phyloP scores from a whole-genome alignment of 2,113 vertebrate species.

The Aspidoscelis tigris region DNA sequence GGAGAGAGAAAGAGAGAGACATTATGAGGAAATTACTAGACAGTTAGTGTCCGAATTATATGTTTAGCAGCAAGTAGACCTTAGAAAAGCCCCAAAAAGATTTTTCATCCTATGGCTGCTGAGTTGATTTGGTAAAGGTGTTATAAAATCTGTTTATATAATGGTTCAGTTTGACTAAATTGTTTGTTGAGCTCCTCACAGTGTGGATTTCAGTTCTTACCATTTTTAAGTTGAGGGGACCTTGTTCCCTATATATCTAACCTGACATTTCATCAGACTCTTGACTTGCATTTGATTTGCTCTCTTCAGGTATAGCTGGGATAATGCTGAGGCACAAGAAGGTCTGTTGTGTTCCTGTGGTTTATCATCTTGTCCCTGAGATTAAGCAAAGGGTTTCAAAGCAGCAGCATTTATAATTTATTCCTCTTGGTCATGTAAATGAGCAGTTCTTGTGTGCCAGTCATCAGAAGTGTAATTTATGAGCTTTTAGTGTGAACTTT shows the following conservation, averaged over 20 bases:
- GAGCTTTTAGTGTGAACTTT: neutral
- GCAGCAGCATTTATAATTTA: neutral
- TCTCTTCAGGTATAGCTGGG: neutral
- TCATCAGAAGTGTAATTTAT: neutral
- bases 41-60: neutral
- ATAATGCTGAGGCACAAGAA: neutral
- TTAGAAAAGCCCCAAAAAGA: neutral
- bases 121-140: neutral
- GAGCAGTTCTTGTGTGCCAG: neutral
- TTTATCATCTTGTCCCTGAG: slow-evolving; percentile 10
- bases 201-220: neutral
- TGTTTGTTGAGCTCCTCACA: slow-evolving; percentile 6
- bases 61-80: neutral
- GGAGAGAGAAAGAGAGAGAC: too few relatives aligned
- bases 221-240: slow-evolving; percentile 5
- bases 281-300: neutral
- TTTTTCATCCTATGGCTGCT: neutral
- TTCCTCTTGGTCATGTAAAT: neutral
- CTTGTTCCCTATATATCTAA: slow-evolving; percentile 17
- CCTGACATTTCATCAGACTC: slow-evolving; percentile 3
- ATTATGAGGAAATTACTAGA: neutral
- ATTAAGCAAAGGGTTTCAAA: neutral
- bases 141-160: slow-evolving; percentile 16
- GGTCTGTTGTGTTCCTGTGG: neutral
- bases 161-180: neutral